These are phyloP conservation scores for Oncorhynchus gorbuscha DNA, from an alignment of 2,113 vertebrate genomes.

Conservation along the genomic window DNA sequence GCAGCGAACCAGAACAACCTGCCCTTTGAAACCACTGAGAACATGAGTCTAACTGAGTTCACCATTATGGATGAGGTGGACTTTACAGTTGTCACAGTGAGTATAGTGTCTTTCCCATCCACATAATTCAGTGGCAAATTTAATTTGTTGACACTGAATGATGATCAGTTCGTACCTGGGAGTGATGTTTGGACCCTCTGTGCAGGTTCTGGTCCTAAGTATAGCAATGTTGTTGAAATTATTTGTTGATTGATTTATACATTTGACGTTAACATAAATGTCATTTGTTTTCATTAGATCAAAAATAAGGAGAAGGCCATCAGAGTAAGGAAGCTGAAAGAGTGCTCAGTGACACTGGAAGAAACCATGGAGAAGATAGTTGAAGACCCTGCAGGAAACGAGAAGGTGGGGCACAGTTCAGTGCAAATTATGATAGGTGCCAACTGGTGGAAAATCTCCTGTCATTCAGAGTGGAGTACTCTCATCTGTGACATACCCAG, in stretches of 20 bases:
- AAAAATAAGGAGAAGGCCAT: constrained; percentile 79
- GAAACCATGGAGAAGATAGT: constrained; percentile 76
- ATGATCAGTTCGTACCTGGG: neutral
- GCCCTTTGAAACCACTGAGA: constrained; percentile 84
- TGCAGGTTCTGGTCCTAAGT: neutral
- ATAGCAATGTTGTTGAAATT: neutral
- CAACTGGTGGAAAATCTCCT: neutral
- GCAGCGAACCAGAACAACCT: constrained; percentile 83
- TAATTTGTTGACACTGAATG: neutral
- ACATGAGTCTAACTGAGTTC: constrained; percentile 89
- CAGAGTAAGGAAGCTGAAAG: constrained; percentile 82
- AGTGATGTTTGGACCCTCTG: neutral
- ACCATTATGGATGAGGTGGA: constrained; percentile 91
- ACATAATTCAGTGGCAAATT: neutral
- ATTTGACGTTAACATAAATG: neutral
- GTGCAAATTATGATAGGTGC: no score
- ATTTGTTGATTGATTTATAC: neutral
- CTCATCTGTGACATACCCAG: neutral
- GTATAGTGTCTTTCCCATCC: constrained; percentile 8
- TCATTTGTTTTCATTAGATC: constrained; percentile 33
- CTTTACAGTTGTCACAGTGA: constrained; percentile 86
- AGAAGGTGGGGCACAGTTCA: constrained; percentile 76
- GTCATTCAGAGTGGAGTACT: neutral
- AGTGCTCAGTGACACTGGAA: constrained; percentile 76
- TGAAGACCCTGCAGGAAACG: constrained; percentile 74